Conservation (phyloP, 2,113 vertebrate genomes). For the Macquaria australasica region DNA sequence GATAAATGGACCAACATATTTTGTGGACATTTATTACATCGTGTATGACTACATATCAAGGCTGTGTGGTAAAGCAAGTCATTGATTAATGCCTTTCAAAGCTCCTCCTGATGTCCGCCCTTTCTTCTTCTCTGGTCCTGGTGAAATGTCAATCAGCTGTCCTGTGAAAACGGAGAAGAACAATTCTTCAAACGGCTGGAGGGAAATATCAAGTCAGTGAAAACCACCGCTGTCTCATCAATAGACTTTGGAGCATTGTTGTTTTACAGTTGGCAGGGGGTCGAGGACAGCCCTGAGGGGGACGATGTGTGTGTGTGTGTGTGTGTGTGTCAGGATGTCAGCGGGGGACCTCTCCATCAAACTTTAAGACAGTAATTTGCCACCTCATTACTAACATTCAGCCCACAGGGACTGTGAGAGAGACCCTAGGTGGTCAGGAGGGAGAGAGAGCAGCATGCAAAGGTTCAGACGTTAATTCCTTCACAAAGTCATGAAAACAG, state of each 20-base stretch:
- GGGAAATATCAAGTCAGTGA: slow-evolving; percentile 83
- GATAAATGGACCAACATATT: not conserved
- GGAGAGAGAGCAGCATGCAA: not conserved
- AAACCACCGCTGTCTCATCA: slow-evolving; percentile 83
- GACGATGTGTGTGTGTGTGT: slow-evolving; percentile 55
- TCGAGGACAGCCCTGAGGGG: slow-evolving; percentile 52
- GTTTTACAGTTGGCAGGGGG: slow-evolving; percentile 78
- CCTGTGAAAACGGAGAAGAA: slow-evolving; percentile 52
- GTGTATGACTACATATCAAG: not conserved
- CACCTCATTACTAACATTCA: slow-evolving; percentile 83
- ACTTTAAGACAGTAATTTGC: slow-evolving; percentile 86
- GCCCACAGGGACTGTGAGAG: slow-evolving; percentile 81
- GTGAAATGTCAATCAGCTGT: slow-evolving; percentile 59
- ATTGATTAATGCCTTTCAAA: slow-evolving; percentile 16
- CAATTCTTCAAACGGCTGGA: slow-evolving; percentile 77
- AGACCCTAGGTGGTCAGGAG: slow-evolving; percentile 39
- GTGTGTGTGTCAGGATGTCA: slow-evolving; percentile 72
- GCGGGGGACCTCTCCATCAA: slow-evolving; percentile 81
- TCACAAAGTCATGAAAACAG: slow-evolving; percentile 13
- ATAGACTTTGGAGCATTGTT: slow-evolving; percentile 78
- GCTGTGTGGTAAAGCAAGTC: slow-evolving; percentile 18
- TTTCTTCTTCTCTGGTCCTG: slow-evolving; percentile 24
- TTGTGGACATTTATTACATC: not conserved
- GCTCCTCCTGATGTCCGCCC: not conserved
- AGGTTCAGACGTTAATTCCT: not conserved